Percentiles rank a stretch among this genome's conserved stretches.
phyloP scores from a whole-genome alignment of 2,113 vertebrate species.

The Epinephelus lanceolatus region DNA sequence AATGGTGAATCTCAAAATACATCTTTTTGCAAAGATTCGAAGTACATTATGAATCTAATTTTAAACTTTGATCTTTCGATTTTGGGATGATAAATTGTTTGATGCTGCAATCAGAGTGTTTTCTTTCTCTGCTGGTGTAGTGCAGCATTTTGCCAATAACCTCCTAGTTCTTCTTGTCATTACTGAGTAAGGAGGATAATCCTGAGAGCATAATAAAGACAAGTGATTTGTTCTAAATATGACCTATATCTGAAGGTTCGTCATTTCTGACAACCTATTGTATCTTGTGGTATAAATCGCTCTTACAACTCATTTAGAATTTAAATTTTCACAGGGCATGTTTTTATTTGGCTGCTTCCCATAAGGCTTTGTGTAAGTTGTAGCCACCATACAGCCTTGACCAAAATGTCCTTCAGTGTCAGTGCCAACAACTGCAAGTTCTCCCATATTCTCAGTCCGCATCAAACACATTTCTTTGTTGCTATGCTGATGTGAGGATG shows the following conservation, averaged over 20 bases:
- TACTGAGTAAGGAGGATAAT: background rate
- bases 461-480: slow-evolving; percentile 47
- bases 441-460: slow-evolving; percentile 25
- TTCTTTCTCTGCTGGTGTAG: background rate
- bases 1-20: slow-evolving; percentile 54
- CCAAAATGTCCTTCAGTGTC: slow-evolving; percentile 21
- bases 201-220: slow-evolving; percentile 7
- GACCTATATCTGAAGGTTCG: background rate
- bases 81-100: slow-evolving; percentile 49
- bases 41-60: slow-evolving; percentile 34
- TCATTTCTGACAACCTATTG: background rate
- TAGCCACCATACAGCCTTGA: background rate
- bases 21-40: slow-evolving; percentile 46
- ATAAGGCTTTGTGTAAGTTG: background rate
- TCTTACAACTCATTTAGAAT: background rate
- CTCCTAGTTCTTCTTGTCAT: background rate
- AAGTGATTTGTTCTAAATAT: background rate
- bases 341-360: background rate
- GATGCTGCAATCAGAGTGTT: slow-evolving; percentile 18
- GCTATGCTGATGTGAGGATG: slow-evolving; percentile 44
- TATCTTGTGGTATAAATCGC: background rate
- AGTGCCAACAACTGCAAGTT: background rate
- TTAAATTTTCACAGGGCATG: background rate
- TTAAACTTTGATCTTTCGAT: slow-evolving; percentile 33
- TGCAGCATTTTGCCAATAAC: background rate